These are phyloP conservation scores for Bombus soroeensis DNA, from an alignment of 1,140 invertebrate genomes.

Conservation along the genomic window DNA sequence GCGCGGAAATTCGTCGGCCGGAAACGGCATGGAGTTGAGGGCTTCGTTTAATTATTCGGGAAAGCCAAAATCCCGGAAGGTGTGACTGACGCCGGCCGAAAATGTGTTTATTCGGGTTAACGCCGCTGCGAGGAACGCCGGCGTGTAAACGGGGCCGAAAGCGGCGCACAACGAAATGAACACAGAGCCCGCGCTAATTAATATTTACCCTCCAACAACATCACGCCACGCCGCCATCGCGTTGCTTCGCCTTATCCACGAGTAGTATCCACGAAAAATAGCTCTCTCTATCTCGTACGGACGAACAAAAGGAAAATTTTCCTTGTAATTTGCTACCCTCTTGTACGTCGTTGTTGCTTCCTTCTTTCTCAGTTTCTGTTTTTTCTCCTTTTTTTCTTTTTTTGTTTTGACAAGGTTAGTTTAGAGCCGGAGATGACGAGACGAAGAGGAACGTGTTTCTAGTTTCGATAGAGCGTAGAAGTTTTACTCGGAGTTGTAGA, in stretches of 20 bases:
- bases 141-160: slow-evolving; percentile 14
- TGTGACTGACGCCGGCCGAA: slow-evolving; percentile 46
- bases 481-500: too few relatives aligned
- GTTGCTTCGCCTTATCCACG: neutral
- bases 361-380: neutral
- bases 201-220: slow-evolving; percentile 27
- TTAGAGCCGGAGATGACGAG: too few relatives aligned
- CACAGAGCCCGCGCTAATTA: slow-evolving; percentile 64
- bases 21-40: neutral
- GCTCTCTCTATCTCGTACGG: neutral
- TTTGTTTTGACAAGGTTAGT: too few relatives aligned
- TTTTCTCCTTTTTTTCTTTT: neutral
- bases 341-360: neutral
- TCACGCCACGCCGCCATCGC: slow-evolving; percentile 20
- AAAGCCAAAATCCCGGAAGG: slow-evolving; percentile 51
- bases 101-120: slow-evolving; percentile 56
- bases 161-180: slow-evolving; percentile 80
- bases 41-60: slow-evolving; percentile 49
- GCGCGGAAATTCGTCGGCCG: slow-evolving; percentile 37
- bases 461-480: too few relatives aligned
- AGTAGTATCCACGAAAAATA: neutral
- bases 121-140: slow-evolving; percentile 61
- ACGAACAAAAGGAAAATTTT: slow-evolving; percentile 4
- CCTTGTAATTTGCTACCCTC: neutral
- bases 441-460: too few relatives aligned